Percentiles rank a stretch among this genome's conserved stretches.
These are phyloP conservation scores for Phoronis australis DNA, from an alignment of 2,888 invertebrate species.

Conservation along the genomic window DNA sequence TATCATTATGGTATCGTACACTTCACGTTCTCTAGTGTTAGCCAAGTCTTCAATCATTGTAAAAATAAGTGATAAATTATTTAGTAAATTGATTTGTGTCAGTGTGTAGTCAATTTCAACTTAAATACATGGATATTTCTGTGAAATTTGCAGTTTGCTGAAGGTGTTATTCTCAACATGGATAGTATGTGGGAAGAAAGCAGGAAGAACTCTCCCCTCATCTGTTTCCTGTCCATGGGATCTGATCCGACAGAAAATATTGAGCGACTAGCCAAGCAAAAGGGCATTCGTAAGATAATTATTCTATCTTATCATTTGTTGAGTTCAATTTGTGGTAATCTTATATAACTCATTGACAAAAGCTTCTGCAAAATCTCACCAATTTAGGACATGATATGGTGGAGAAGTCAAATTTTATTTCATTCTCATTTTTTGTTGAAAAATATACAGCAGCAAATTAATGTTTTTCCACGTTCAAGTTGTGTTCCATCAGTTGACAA, in stretches of 20 bases:
- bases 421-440: neutral
- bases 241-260: constrained; percentile 97
- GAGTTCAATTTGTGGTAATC: neutral
- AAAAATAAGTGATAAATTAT: no score
- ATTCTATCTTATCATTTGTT: no score
- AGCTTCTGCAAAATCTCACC: neutral
- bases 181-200: constrained; percentile 87
- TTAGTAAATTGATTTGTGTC: no score
- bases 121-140: no score
- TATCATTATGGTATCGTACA: no score
- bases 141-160: constrained; percentile 62
- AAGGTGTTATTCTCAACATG: constrained; percentile 84
- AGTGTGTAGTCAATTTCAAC: no score
- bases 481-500: no score
- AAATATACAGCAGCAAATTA: no score
- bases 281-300: constrained; percentile 68
- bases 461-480: no score
- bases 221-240: constrained; percentile 89
- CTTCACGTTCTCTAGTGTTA: no score
- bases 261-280: constrained; percentile 75
- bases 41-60: no score
- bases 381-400: no score
- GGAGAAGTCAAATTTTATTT: neutral
- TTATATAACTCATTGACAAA: neutral
- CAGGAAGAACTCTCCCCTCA: constrained; percentile 78